These are phyloP conservation scores for Neocrepidodera transversa DNA, from an alignment of 2,888 invertebrate species.

Conservation along the genomic window DNA sequence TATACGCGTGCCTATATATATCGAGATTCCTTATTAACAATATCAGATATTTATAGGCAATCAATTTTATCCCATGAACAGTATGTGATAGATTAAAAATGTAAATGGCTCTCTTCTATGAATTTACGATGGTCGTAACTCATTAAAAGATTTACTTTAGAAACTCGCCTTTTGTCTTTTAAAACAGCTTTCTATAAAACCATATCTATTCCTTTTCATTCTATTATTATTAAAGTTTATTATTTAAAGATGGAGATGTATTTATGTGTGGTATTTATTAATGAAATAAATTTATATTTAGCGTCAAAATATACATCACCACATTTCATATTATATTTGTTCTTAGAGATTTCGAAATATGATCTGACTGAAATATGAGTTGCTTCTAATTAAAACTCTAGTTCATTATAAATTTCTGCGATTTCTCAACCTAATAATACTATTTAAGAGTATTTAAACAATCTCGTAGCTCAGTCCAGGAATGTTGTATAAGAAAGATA, in stretches of 20 bases:
- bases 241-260: too few relatives aligned
- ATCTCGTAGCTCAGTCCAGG: conserved; percentile 28
- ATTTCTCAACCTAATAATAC: neutral
- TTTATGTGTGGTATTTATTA: too few relatives aligned
- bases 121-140: conserved; percentile 25
- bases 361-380: too few relatives aligned
- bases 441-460: conserved; percentile 33
- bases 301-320: too few relatives aligned
- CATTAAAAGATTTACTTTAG: conserved; percentile 23
- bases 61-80: neutral
- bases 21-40: conserved; percentile 7
- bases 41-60: conserved; percentile 12
- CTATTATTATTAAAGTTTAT: neutral
- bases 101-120: conserved; percentile 3
- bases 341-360: too few relatives aligned
- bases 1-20: too few relatives aligned
- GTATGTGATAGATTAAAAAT: neutral
- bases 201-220: neutral
- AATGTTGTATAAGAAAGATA: conserved; percentile 28
- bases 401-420: too few relatives aligned
- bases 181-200: conserved; percentile 8
- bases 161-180: conserved; percentile 24
- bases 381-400: too few relatives aligned
- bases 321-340: too few relatives aligned
- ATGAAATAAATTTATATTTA: too few relatives aligned